These are phyloP conservation scores for roundworm (Caenorhabditis elegans) DNA, from an alignment of 1,140 invertebrate species.

Conservation along the genomic window WBcel235 BX284606.5:5193501-5194000, in stretches of 20 bases:
- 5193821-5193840: neutral
- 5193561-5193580: neutral
- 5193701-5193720: slow-evolving; percentile 10
- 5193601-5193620: neutral
- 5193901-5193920: slow-evolving; percentile 6
- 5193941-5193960: neutral
- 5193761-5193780: neutral
- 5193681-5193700: slow-evolving; percentile 31
- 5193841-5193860: neutral
- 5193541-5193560: neutral
- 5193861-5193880: neutral
- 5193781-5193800: neutral
- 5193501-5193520: slow-evolving; percentile 33
- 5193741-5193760: slow-evolving; percentile 20
- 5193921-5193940: neutral
- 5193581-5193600: neutral
- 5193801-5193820: neutral
- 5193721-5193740: neutral
- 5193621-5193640: neutral
- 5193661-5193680: slow-evolving; percentile 29
- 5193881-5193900: neutral
- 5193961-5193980: neutral
- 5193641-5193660: slow-evolving; percentile 29
- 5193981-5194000: neutral
- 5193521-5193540: slow-evolving; percentile 29